Evolutionary conservation across 2,797 vertebrate genomes (phyloP).

Genomic region (Scolopax bukidnonensis): DNA sequence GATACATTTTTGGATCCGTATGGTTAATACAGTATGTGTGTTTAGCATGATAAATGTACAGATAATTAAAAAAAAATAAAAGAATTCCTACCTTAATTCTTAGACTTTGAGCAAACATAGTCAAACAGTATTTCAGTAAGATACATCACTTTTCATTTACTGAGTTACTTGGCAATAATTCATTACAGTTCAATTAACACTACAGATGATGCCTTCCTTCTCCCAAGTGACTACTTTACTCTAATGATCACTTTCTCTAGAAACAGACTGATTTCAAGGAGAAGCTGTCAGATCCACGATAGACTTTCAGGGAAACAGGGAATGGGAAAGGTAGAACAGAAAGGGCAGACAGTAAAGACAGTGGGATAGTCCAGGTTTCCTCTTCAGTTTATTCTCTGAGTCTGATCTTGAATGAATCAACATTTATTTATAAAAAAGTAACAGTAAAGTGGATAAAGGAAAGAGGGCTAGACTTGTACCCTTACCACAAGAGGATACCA

Average conservation of each 20-base stretch:
- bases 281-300: background rate
- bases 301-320: background rate
- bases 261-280: background rate
- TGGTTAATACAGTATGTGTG: background rate
- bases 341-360: background rate
- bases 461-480: background rate
- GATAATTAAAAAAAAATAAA: background rate
- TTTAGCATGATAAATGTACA: background rate
- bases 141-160: background rate
- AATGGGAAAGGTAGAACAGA: background rate
- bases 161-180: background rate
- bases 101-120: background rate
- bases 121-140: background rate
- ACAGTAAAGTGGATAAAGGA: background rate
- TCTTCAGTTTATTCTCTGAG: background rate
- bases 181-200: background rate
- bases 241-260: background rate
- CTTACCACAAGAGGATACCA: rapidly evolving
- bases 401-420: background rate
- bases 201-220: background rate
- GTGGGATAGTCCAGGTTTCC: background rate
- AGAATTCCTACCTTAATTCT: background rate
- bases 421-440: background rate
- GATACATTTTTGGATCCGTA: background rate
- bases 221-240: background rate